phyloP scores from a whole-genome alignment of 2,113 vertebrate genomes.

The Anolis sagrei region DNA sequence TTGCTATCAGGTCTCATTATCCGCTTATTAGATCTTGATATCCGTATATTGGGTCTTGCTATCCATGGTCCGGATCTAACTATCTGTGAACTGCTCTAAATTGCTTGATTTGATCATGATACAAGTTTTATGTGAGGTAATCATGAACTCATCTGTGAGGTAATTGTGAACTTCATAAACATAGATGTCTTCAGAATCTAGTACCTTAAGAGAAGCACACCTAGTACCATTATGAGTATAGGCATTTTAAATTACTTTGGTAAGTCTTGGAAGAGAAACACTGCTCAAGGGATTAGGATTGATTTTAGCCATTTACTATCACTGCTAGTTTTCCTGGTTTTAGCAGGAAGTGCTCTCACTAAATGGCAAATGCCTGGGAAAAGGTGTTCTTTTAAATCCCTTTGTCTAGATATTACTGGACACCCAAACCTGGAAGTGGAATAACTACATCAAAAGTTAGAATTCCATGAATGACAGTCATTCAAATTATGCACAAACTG shows the following conservation, averaged over 20 bases:
- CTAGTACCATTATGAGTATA: too few relatives aligned
- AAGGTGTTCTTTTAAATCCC: not conserved
- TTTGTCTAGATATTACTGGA: not conserved
- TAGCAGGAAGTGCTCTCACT: not conserved
- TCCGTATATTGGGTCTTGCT: too few relatives aligned
- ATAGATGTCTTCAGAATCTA: not conserved
- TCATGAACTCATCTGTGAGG: not conserved
- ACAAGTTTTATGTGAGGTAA: not conserved
- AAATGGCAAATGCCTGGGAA: not conserved
- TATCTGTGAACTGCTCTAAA: too few relatives aligned
- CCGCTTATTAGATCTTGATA: too few relatives aligned
- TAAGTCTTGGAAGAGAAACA: not conserved
- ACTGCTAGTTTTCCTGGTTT: too few relatives aligned
- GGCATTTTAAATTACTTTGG: not conserved
- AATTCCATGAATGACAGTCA: not conserved
- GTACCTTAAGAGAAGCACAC: not conserved
- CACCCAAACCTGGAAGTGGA: not conserved
- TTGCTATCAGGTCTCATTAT: too few relatives aligned
- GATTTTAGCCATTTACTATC: not conserved
- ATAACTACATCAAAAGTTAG: not conserved
- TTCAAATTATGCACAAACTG: constrained; percentile 5
- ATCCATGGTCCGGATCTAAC: too few relatives aligned
- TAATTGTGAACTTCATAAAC: not conserved
- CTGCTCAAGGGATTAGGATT: not conserved
- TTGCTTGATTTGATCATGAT: not conserved